Evolutionary conservation across 2,113 vertebrate species (phyloP).

Genomic region (Cisticola juncidis): DNA sequence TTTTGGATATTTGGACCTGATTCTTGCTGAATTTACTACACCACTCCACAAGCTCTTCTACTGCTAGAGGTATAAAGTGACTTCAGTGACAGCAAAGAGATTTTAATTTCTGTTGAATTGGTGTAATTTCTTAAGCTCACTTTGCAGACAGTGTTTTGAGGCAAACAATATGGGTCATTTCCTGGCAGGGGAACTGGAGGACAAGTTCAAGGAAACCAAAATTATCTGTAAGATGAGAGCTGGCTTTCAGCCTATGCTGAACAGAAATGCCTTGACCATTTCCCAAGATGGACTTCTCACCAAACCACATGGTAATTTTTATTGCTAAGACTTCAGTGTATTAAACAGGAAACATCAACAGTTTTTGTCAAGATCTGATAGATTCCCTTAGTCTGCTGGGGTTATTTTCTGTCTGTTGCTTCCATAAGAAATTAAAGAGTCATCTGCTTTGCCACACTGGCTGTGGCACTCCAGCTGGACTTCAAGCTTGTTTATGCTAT

Average conservation of each 20-base stretch:
- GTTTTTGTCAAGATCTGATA: not conserved
- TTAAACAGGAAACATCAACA: not conserved
- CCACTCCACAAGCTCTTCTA: not conserved
- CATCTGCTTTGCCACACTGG: not conserved
- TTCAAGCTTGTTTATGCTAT: not conserved
- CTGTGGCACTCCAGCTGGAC: not conserved
- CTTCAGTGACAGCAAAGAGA: not conserved
- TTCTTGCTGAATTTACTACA: not conserved
- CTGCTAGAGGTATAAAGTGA: not conserved
- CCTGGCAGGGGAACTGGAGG: not conserved
- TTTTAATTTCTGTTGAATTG: not conserved
- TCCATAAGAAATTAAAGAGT: not conserved
- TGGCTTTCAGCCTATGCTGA: not conserved
- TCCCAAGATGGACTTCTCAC: not conserved
- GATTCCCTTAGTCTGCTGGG: not conserved
- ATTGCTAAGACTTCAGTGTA: not conserved
- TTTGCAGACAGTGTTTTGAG: not conserved
- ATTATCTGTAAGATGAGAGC: not conserved
- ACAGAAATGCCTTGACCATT: not conserved
- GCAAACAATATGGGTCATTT: not conserved
- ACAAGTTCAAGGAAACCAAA: not conserved
- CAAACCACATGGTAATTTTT: accelerated
- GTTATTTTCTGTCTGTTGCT: not conserved
- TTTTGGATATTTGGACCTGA: not conserved
- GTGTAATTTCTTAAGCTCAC: not conserved